These are phyloP conservation scores for Pluvialis apricaria DNA, from an alignment of 2,113 vertebrate genomes.

Conservation along the genomic window DNA sequence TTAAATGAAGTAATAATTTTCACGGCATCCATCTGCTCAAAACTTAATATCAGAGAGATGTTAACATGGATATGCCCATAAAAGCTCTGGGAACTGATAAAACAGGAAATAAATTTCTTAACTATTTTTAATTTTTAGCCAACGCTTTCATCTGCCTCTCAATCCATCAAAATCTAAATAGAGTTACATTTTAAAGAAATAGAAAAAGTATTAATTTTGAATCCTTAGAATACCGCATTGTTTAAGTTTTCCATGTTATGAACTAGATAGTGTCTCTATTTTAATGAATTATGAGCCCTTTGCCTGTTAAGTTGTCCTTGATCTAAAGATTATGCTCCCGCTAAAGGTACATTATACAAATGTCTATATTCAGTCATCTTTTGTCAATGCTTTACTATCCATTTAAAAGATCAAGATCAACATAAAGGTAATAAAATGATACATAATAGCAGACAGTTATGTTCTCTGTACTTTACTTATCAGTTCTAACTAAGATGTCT, in stretches of 20 bases:
- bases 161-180: conserved; percentile 34
- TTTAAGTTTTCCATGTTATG: conserved; percentile 67
- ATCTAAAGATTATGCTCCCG: conserved; percentile 61
- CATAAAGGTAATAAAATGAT: conserved; percentile 82
- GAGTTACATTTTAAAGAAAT: conserved; percentile 37
- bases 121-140: conserved; percentile 45
- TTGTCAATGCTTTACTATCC: conserved; percentile 69
- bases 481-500: conserved; percentile 80
- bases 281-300: conserved; percentile 72
- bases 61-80: not conserved
- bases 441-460: conserved; percentile 77
- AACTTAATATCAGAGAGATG: conserved; percentile 38
- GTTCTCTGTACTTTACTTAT: conserved; percentile 81
- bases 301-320: conserved; percentile 66
- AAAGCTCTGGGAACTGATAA: conserved; percentile 20
- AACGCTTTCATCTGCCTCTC: not conserved
- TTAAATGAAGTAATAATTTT: conserved; percentile 52
- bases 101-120: conserved; percentile 43
- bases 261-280: conserved; percentile 51
- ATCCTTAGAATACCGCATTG: conserved; percentile 4
- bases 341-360: conserved; percentile 69
- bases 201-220: conserved; percentile 49
- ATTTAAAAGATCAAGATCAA: conserved; percentile 81
- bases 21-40: conserved; percentile 36
- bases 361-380: conserved; percentile 66